Evolutionary conservation across 2,113 vertebrate species (phyloP).

Genomic region (Hippocampus comes): DNA sequence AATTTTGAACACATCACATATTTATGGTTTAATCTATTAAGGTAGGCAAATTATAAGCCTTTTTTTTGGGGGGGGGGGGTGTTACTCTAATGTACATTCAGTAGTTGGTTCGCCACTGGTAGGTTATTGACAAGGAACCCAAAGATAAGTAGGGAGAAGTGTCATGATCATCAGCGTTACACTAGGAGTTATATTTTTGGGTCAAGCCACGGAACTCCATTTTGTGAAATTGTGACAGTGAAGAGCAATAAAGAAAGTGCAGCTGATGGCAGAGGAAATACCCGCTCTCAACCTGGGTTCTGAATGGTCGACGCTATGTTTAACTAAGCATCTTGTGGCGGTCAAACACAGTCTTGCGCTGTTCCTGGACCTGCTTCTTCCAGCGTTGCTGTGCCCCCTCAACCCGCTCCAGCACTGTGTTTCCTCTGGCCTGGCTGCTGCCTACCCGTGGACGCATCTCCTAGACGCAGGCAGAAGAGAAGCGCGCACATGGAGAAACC

Average conservation of each 20-base stretch:
- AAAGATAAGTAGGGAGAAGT: not conserved
- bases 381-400: constrained; percentile 95
- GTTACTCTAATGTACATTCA: not conserved
- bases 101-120: not conserved
- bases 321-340: constrained; percentile 96
- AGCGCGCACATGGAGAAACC: not conserved
- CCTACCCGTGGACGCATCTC: constrained; percentile 72
- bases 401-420: constrained; percentile 88
- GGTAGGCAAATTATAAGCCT: not conserved
- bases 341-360: constrained; percentile 92
- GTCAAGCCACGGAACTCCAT: not conserved
- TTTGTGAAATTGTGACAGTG: constrained; percentile 5
- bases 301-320: constrained; percentile 5
- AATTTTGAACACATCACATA: too few relatives aligned
- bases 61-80: not conserved
- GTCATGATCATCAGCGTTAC: not conserved
- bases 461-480: constrained; percentile 59
- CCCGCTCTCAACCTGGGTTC: constrained; percentile 14
- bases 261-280: constrained; percentile 32
- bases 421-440: constrained; percentile 67
- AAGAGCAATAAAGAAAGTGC: constrained; percentile 5
- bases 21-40: not conserved
- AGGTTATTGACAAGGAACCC: not conserved
- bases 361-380: constrained; percentile 96
- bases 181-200: not conserved